Conservation (phyloP, 2,888 invertebrate genomes). For the Eristalinus sepulchralis region DNA sequence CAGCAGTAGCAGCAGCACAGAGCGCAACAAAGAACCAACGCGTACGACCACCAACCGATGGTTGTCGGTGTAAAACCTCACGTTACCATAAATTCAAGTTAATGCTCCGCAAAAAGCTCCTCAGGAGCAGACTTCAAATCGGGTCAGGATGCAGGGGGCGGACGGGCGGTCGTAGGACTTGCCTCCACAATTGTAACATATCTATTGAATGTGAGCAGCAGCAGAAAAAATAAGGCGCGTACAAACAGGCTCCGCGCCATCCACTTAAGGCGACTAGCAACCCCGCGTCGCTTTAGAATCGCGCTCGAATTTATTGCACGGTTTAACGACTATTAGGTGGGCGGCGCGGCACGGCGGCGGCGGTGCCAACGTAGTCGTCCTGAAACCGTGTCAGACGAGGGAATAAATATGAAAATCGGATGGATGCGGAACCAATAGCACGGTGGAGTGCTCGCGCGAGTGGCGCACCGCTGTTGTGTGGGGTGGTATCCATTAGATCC, state of each 20-base stretch:
- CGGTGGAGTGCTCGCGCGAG: neutral
- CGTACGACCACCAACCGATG: constrained; percentile 27
- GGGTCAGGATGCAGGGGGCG: neutral
- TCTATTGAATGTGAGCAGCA: constrained; percentile 25
- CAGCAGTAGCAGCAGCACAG: too few species aligned
- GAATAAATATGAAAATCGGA: constrained; percentile 26
- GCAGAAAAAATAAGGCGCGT: neutral
- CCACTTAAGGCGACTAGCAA: constrained; percentile 8
- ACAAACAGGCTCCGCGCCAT: constrained; percentile 29
- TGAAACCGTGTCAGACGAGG: constrained; percentile 14
- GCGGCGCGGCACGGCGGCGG: neutral
- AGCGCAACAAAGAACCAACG: constrained; percentile 40
- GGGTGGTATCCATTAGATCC: constrained; percentile 13
- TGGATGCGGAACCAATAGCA: constrained; percentile 19
- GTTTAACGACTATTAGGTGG: constrained; percentile 54
- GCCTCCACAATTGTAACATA: constrained; percentile 61
- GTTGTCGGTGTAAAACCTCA: constrained; percentile 37
- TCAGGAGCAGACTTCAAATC: constrained; percentile 26
- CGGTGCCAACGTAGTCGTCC: neutral
- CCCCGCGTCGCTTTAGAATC: constrained; percentile 42
- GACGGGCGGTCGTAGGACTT: constrained; percentile 14
- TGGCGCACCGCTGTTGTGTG: neutral
- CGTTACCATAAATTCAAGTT: constrained; percentile 61
- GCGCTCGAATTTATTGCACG: constrained; percentile 59
- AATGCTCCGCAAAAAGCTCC: constrained; percentile 55